Percentiles rank a stretch among this genome's conserved stretches.
phyloP scores from a whole-genome alignment of 1,140 invertebrate species.

The Hycleus phaleratus region DNA sequence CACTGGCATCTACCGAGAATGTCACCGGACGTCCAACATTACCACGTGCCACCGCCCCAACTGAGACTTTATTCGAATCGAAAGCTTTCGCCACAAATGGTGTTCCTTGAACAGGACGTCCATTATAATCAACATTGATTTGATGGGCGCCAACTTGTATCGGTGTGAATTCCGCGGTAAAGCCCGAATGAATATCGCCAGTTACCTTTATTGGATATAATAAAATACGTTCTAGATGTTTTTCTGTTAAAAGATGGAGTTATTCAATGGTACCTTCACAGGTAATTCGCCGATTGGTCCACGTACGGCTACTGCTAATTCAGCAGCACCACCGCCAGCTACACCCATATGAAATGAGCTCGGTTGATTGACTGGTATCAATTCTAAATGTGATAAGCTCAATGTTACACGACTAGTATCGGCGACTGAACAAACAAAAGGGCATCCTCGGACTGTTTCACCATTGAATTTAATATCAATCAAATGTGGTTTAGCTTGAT shows the following conservation, averaged over 20 bases:
- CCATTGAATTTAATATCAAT: conserved; percentile 99
- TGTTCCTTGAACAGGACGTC: conserved; percentile 75
- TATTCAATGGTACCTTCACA: conserved; percentile 48
- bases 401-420: conserved; percentile 73
- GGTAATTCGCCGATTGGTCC: conserved; percentile 73
- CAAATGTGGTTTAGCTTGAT: conserved; percentile 80
- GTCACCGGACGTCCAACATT: conserved; percentile 78
- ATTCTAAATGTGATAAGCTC: conserved; percentile 70
- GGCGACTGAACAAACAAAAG: conserved; percentile 76
- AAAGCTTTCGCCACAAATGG: conserved; percentile 91
- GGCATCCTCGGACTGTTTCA: conserved; percentile 86
- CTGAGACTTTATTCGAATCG: conserved; percentile 73
- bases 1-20: conserved; percentile 90
- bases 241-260: too few relatives aligned
- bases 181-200: conserved; percentile 75
- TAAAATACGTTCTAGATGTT: too few relatives aligned
- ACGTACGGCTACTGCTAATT: conserved; percentile 80
- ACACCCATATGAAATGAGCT: conserved; percentile 85
- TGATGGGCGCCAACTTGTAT: conserved; percentile 82
- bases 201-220: conserved; percentile 48
- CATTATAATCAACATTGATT: conserved; percentile 76
- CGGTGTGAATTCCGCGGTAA: conserved; percentile 86
- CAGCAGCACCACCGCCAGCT: conserved; percentile 75
- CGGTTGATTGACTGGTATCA: conserved; percentile 80
- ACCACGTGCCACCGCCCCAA: conserved; percentile 75